Conservation (phyloP, 64 coral and sea anemone species). For the Platygyra sinensis region DNA sequence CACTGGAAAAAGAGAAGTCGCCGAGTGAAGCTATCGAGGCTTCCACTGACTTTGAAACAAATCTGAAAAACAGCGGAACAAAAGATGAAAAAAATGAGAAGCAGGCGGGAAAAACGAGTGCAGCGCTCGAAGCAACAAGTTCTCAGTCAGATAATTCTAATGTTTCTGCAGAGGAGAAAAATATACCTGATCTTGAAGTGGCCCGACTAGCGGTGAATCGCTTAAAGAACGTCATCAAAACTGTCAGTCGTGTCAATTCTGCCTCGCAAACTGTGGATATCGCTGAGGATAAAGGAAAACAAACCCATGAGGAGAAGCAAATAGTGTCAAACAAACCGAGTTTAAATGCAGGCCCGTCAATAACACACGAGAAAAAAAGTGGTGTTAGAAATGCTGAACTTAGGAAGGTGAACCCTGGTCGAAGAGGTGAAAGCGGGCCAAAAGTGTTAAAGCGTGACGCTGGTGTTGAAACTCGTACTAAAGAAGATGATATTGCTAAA, state of each 20-base stretch:
- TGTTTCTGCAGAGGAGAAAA: slow-evolving; percentile 1
- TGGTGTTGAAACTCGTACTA: background rate
- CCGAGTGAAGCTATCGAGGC: background rate
- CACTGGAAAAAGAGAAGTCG: background rate
- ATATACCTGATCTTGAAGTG: slow-evolving; percentile 4
- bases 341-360: background rate
- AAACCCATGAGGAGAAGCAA: background rate
- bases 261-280: background rate
- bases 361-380: background rate
- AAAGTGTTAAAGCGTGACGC: background rate
- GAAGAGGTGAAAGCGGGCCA: background rate
- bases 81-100: background rate
- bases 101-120: background rate
- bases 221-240: slow-evolving; percentile 5
- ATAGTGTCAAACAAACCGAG: background rate
- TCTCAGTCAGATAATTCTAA: background rate
- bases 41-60: background rate
- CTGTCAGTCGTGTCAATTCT: background rate
- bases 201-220: slow-evolving; percentile 5
- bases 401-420: background rate
- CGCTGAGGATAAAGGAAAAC: background rate
- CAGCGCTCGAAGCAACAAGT: background rate
- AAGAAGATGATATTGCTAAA: background rate
- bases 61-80: background rate
- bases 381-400: background rate